These are phyloP conservation scores for Agriopis marginaria DNA, from an alignment of 2,888 invertebrate genomes.

Conservation along the genomic window DNA sequence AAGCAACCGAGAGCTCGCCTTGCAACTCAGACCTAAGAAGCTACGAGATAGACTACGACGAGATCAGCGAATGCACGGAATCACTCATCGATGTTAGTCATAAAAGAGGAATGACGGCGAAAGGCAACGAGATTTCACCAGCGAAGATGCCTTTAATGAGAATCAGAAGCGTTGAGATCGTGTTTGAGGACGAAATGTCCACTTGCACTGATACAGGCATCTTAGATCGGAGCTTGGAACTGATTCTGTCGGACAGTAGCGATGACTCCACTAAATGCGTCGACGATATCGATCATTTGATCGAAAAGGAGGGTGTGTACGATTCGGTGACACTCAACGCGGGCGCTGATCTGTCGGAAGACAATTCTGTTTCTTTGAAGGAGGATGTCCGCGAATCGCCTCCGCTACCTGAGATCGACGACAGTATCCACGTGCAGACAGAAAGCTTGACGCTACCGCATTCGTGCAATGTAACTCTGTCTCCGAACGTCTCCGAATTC, in stretches of 20 bases:
- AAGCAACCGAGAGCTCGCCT: constrained; percentile 73
- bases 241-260: constrained; percentile 72
- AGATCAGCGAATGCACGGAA: constrained; percentile 77
- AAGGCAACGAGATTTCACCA: constrained; percentile 77
- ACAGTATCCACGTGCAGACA: constrained; percentile 56
- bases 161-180: constrained; percentile 80
- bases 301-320: constrained; percentile 61
- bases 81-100: constrained; percentile 60
- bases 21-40: constrained; percentile 74
- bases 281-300: constrained; percentile 73
- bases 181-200: constrained; percentile 82
- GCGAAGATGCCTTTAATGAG: constrained; percentile 80
- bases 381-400: constrained; percentile 55
- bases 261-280: constrained; percentile 81
- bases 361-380: constrained; percentile 66
- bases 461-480: constrained; percentile 62
- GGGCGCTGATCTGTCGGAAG: constrained; percentile 75
- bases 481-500: constrained; percentile 72
- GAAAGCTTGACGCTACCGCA: constrained; percentile 58
- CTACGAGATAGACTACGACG: constrained; percentile 82
- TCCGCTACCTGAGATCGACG: constrained; percentile 54
- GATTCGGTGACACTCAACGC: constrained; percentile 77
- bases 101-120: constrained; percentile 68
- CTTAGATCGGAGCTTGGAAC: constrained; percentile 72
- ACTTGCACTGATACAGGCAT: constrained; percentile 74